Conservation (phyloP, 2,888 invertebrate species). For the Ligdia adustata region DNA sequence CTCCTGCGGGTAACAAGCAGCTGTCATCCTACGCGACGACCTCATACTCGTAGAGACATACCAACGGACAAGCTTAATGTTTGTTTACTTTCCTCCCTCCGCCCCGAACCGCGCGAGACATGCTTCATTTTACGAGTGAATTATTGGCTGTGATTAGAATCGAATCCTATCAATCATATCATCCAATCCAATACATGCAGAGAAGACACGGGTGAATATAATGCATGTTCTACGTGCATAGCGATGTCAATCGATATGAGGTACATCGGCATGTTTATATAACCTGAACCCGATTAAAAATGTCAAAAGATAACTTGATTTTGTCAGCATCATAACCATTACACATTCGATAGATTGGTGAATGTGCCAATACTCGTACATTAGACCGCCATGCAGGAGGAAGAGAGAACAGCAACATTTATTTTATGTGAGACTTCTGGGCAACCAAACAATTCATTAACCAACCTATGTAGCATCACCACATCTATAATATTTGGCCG, state of each 20-base stretch:
- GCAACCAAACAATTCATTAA: too few relatives aligned
- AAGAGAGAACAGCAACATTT: too few relatives aligned
- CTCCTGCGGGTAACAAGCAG: slow-evolving; percentile 6
- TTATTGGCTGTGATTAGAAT: slow-evolving; percentile 14
- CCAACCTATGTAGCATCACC: too few relatives aligned
- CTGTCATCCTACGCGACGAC: slow-evolving; percentile 7
- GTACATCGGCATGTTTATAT: slow-evolving; percentile 11
- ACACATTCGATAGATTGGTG: too few relatives aligned
- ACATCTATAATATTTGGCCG: too few relatives aligned
- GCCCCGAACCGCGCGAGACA: not conserved
- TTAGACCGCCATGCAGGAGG: too few relatives aligned
- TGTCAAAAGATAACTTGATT: too few relatives aligned
- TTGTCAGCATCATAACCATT: too few relatives aligned
- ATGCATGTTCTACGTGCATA: slow-evolving; percentile 8
- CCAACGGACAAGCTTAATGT: slow-evolving; percentile 1
- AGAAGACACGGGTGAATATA: slow-evolving; percentile 2
- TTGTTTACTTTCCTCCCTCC: not conserved
- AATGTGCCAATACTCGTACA: too few relatives aligned
- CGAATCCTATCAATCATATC: slow-evolving; percentile 13
- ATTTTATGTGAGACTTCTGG: too few relatives aligned
- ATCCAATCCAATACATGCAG: too few relatives aligned
- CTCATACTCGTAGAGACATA: slow-evolving; percentile 9
- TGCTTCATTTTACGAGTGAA: slow-evolving; percentile 11
- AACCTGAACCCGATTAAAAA: too few relatives aligned
- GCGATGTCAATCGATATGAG: slow-evolving; percentile 10